phyloP scores from a whole-genome alignment of 2,888 invertebrate genomes.

The Patella pellucida region DNA sequence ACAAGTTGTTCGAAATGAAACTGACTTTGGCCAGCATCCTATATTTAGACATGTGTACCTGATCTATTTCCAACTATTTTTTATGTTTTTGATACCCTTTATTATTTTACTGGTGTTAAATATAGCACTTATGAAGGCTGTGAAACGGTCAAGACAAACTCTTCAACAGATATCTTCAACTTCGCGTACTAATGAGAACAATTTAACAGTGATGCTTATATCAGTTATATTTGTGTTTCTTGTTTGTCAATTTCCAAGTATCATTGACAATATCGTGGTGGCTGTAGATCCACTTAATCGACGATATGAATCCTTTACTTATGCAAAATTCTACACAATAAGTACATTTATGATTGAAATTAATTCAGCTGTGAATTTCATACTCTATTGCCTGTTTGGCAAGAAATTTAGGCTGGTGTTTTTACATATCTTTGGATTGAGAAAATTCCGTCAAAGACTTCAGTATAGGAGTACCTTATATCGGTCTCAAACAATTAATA shows the following conservation, averaged over 20 bases:
- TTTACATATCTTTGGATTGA: slow-evolving; percentile 36
- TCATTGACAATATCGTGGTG: slow-evolving; percentile 65
- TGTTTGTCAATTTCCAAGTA: slow-evolving; percentile 80
- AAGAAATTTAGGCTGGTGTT: slow-evolving; percentile 58
- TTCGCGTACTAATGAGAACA: slow-evolving; percentile 81
- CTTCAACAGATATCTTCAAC: slow-evolving; percentile 45
- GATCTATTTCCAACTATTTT: slow-evolving; percentile 63
- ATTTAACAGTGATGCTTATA: slow-evolving; percentile 94
- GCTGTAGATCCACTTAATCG: slow-evolving; percentile 43
- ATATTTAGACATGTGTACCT: slow-evolving; percentile 63
- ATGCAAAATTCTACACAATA: slow-evolving; percentile 38
- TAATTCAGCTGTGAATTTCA: slow-evolving; percentile 60
- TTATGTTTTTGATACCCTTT: slow-evolving; percentile 68
- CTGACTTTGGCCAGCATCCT: slow-evolving; percentile 57
- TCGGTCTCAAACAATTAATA: slow-evolving; percentile 28
- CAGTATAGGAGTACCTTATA: slow-evolving; percentile 39
- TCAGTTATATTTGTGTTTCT: slow-evolving; percentile 96
- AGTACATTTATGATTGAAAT: slow-evolving; percentile 53
- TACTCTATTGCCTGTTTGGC: slow-evolving; percentile 62
- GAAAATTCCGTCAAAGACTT: slow-evolving; percentile 23
- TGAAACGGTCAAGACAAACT: slow-evolving; percentile 54
- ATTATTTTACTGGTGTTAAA: slow-evolving; percentile 62
- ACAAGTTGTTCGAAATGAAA: slow-evolving; percentile 28
- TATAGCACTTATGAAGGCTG: slow-evolving; percentile 63
- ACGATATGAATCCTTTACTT: background rate